Percentiles rank a stretch among this genome's conserved stretches.
phyloP scores from a whole-genome alignment of 1,140 invertebrate species.

The Drosophila kanapiae region DNA sequence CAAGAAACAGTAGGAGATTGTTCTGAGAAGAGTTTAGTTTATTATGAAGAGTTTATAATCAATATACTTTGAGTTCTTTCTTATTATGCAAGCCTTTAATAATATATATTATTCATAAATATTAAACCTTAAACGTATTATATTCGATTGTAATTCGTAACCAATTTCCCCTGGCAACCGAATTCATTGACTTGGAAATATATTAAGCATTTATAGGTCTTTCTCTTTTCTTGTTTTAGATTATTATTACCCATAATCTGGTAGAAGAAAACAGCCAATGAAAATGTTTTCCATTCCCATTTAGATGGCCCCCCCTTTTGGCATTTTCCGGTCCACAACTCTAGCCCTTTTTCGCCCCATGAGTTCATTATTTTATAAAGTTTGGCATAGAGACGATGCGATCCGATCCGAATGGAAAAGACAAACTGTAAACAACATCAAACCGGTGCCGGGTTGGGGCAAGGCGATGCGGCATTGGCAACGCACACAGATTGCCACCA shows the following conservation, averaged over 20 bases:
- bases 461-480: neutral
- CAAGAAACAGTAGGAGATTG: too few relatives aligned
- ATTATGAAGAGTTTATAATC: neutral
- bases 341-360: neutral
- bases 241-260: slow-evolving; percentile 23
- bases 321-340: slow-evolving; percentile 9
- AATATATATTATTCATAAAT: neutral
- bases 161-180: neutral
- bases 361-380: slow-evolving; percentile 47
- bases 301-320: neutral
- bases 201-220: slow-evolving; percentile 12
- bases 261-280: slow-evolving; percentile 1
- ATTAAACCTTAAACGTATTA: neutral
- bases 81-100: too few relatives aligned
- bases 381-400: slow-evolving; percentile 28
- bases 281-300: slow-evolving; percentile 21
- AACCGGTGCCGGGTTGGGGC: too few relatives aligned
- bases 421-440: slow-evolving; percentile 46
- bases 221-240: neutral
- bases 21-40: neutral
- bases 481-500: slow-evolving; percentile 45
- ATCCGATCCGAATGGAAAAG: slow-evolving; percentile 5
- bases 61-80: neutral
- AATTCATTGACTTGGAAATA: slow-evolving; percentile 10
- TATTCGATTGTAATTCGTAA: neutral